phyloP scores from a whole-genome alignment of 2,888 invertebrate species.

The Psylliodes chrysocephalus region DNA sequence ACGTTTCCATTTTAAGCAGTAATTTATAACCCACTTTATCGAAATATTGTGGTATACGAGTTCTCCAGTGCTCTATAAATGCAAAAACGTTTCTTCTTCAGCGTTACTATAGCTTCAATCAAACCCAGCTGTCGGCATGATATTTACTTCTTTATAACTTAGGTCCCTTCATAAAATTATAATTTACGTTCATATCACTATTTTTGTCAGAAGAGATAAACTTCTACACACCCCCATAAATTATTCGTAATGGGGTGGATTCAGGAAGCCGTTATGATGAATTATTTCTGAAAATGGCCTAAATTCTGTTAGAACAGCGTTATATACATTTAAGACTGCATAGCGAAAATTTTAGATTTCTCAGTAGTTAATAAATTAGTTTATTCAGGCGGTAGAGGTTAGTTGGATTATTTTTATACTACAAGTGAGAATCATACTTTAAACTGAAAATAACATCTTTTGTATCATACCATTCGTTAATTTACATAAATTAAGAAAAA shows the following conservation, averaged over 20 bases:
- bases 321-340: slow-evolving; percentile 55
- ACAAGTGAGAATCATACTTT: background rate
- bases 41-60: background rate
- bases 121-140: slow-evolving; percentile 22
- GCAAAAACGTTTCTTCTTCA: slow-evolving; percentile 18
- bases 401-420: slow-evolving; percentile 8
- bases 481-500: too few relatives aligned
- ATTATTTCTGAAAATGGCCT: slow-evolving; percentile 50
- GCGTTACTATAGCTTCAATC: slow-evolving; percentile 12
- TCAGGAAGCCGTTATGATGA: slow-evolving; percentile 55
- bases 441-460: slow-evolving; percentile 1
- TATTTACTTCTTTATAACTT: slow-evolving; percentile 29
- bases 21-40: too few relatives aligned
- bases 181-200: slow-evolving; percentile 35
- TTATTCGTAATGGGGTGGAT: slow-evolving; percentile 44
- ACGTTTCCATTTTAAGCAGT: too few relatives aligned
- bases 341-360: slow-evolving; percentile 45
- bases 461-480: too few relatives aligned
- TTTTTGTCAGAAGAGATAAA: slow-evolving; percentile 38
- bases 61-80: slow-evolving; percentile 8
- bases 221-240: slow-evolving; percentile 60
- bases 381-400: slow-evolving; percentile 1
- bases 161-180: slow-evolving; percentile 33
- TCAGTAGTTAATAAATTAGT: slow-evolving; percentile 28
- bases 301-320: slow-evolving; percentile 53